phyloP scores from a whole-genome alignment of 2,888 invertebrate species.

The Oscheius sp. region DNA sequence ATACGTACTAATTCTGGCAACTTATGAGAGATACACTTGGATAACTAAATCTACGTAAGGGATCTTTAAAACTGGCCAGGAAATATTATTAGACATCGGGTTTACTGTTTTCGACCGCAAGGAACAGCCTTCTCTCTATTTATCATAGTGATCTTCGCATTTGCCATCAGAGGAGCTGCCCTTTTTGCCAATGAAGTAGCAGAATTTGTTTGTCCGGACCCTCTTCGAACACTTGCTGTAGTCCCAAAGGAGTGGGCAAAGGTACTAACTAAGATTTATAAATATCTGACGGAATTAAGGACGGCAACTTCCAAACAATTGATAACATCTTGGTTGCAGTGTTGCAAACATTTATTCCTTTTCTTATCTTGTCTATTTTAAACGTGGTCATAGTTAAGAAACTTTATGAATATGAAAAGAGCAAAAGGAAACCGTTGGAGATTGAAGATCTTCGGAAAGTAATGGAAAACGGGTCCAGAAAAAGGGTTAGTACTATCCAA shows the following conservation, averaged over 20 bases:
- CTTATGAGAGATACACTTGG: constrained; percentile 64
- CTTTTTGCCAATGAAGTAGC: constrained; percentile 52
- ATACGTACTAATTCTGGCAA: constrained; percentile 63
- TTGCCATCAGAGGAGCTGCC: constrained; percentile 49
- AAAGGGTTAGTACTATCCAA: background rate
- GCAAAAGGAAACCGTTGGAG: constrained; percentile 7
- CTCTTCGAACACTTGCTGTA: constrained; percentile 61
- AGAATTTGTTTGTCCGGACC: constrained; percentile 57
- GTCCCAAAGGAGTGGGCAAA: constrained; percentile 57
- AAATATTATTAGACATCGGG: constrained; percentile 42
- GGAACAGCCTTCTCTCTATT: constrained; percentile 53
- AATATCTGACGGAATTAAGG: too few relatives aligned
- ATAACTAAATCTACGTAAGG: constrained; percentile 58
- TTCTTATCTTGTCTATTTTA: constrained; percentile 52
- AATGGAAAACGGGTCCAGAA: background rate
- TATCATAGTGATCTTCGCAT: constrained; percentile 45
- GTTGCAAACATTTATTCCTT: constrained; percentile 59
- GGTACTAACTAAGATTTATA: too few relatives aligned
- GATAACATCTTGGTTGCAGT: constrained; percentile 59
- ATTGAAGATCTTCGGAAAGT: constrained; percentile 14
- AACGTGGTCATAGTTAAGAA: constrained; percentile 60
- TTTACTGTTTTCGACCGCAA: constrained; percentile 48
- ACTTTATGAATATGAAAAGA: constrained; percentile 43
- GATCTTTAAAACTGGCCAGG: background rate
- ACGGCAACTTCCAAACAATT: constrained; percentile 49